phyloP scores from a whole-genome alignment of 1,140 invertebrate genomes.

The Drosophila obscura region DNA sequence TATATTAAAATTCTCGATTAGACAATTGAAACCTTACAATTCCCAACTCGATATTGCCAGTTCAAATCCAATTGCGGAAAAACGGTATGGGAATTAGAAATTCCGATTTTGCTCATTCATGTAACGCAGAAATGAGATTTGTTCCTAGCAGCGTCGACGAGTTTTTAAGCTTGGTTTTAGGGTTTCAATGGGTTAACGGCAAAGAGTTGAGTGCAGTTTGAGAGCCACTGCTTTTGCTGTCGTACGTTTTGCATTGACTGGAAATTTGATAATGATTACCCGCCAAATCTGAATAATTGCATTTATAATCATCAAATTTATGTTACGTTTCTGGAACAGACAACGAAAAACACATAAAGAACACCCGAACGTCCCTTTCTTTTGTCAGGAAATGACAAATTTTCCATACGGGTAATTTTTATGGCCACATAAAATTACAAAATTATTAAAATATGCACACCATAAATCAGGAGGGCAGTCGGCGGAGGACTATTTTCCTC shows the following conservation, averaged over 20 bases:
- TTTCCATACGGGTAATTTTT: slow-evolving; percentile 55
- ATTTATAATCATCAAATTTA: slow-evolving; percentile 17
- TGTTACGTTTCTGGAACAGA: background rate
- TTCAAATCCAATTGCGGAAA: too few species aligned
- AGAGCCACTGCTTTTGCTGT: background rate
- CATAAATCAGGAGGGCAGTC: slow-evolving; percentile 42
- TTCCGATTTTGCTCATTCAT: too few species aligned
- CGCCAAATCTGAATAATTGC: slow-evolving; percentile 8
- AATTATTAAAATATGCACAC: slow-evolving; percentile 39
- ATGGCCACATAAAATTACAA: slow-evolving; percentile 56
- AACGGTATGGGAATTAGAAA: too few species aligned
- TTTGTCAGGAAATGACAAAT: slow-evolving; percentile 31
- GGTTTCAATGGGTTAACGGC: background rate
- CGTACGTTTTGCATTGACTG: slow-evolving; percentile 20
- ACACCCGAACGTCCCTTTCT: background rate
- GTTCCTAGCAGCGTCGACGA: too few species aligned
- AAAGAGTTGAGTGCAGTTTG: slow-evolving; percentile 26
- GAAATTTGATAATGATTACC: slow-evolving; percentile 14
- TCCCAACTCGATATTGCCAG: too few species aligned
- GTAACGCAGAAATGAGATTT: too few species aligned
- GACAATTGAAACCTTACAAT: too few species aligned
- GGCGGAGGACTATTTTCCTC: slow-evolving; percentile 38
- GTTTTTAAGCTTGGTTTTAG: too few species aligned
- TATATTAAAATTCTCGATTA: too few species aligned
- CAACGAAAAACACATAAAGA: background rate